Base-by-base conservation (phyloP, 1,140 invertebrate genomes). In the Diachasma alloeum region DNA sequence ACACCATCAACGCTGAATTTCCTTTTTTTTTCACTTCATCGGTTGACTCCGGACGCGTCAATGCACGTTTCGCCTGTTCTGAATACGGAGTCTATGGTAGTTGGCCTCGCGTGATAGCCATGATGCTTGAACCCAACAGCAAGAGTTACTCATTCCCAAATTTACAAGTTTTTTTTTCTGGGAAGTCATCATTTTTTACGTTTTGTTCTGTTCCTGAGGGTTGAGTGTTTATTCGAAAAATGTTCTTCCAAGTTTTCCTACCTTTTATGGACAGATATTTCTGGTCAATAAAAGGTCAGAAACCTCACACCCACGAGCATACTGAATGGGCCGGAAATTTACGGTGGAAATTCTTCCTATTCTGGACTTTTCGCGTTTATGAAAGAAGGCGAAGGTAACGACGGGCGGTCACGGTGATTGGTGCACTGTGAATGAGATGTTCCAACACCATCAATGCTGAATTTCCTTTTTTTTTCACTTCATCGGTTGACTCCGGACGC, bases 241-340 rank as follows among this genome's bases (percentile, higher is more conserved):
- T 15, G 13, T 63, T 19, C n/a, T 19, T 19, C 48, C 6, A 31
- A 24, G 59, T 63, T 26, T 63, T 63, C 24, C 22, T 26, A 11
- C 5, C 59, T 63, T 63, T 26, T 63, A 63, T 63, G 59, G 59
- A 26, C 19, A 37, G 36, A 63, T 31, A 26, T 63, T 63, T 13
- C 8, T 63, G 3, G 24, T 26, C 59, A 31, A 26, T 63, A 63
- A 63, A 63, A 63, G 59, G 22, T 31, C 19, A 63, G 11, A 31
- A 63, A 63, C 24, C 24, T 75, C 63, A 75, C 39, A 59, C 42
- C 39, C 42, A 13, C n/a, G 53, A 31, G 31, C 31, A 11, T 4
- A 19, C 8, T 75, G 73, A 75, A 75, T 68, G 44, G 73, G 44
- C 73, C 73, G 73, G 73, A 75, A 75, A 75, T 46, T 75, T 63